phyloP scores from a whole-genome alignment of 2,888 invertebrate species.

The Vesta saturnalis region DNA sequence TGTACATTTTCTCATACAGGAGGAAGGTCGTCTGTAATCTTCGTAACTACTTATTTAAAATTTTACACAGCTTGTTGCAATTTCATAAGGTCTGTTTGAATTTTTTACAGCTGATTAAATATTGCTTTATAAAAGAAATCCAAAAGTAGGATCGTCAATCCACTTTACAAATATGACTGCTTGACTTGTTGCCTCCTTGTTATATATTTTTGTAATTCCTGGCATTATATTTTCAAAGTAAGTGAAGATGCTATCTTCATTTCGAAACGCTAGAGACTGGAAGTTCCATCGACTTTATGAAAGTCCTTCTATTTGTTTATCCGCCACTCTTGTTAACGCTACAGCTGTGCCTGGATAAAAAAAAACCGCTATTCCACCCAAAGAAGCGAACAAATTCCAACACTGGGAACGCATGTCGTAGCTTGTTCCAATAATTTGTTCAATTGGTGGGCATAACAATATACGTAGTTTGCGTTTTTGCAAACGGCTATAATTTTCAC shows the following conservation, averaged over 20 bases:
- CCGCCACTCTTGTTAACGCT: too few species aligned
- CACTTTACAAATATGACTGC: too few species aligned
- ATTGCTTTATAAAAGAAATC: too few species aligned
- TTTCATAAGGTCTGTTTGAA: too few species aligned
- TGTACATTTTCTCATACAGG: too few species aligned
- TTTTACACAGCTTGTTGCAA: too few species aligned
- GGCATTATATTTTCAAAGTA: not conserved
- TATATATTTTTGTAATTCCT: not conserved
- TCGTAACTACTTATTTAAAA: too few species aligned
- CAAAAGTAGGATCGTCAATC: too few species aligned
- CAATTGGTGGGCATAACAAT: constrained; percentile 42
- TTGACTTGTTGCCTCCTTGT: not conserved
- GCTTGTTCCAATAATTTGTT: constrained; percentile 32
- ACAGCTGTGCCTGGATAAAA: not conserved
- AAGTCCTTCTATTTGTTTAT: not conserved
- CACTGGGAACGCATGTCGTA: too few species aligned
- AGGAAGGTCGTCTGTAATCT: too few species aligned
- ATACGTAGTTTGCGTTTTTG: constrained; percentile 32
- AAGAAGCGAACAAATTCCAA: not conserved
- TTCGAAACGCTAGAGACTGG: not conserved
- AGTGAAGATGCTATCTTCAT: not conserved
- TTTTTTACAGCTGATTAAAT: too few species aligned
- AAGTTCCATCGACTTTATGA: not conserved
- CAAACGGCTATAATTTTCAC: constrained; percentile 30
- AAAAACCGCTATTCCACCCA: not conserved